phyloP scores from a whole-genome alignment of 2,797 vertebrate species.

The Cottoperca gobio region DNA sequence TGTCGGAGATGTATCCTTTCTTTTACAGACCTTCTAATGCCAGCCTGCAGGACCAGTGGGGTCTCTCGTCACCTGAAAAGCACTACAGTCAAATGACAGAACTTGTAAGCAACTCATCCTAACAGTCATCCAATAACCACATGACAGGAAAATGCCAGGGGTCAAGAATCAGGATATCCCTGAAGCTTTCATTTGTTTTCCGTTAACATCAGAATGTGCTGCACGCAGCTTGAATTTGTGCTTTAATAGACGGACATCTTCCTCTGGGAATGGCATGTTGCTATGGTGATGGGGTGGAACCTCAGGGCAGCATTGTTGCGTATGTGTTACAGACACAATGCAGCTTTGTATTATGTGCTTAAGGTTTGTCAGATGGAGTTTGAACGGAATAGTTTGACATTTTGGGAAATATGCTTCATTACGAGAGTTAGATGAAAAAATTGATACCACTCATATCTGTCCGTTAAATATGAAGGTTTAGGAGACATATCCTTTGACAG shows the following conservation, averaged over 20 bases:
- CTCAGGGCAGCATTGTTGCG: slow-evolving; percentile 21
- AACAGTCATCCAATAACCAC: slow-evolving; percentile 31
- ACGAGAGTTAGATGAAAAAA: not conserved
- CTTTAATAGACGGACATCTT: slow-evolving; percentile 27
- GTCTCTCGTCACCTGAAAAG: slow-evolving; percentile 75
- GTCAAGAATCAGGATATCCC: slow-evolving; percentile 71
- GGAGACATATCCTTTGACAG: not conserved
- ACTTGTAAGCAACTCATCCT: slow-evolving; percentile 79
- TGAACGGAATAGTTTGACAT: not conserved
- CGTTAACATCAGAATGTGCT: slow-evolving; percentile 44
- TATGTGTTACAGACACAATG: slow-evolving; percentile 30
- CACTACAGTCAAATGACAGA: slow-evolving; percentile 78
- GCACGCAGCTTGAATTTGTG: slow-evolving; percentile 39
- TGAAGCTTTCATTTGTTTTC: slow-evolving; percentile 59
- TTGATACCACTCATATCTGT: not conserved
- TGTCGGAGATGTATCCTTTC: slow-evolving; percentile 90
- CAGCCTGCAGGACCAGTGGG: slow-evolving; percentile 84
- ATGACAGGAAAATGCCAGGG: slow-evolving; percentile 69
- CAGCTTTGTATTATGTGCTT: not conserved
- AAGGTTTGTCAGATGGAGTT: not conserved
- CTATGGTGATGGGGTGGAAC: slow-evolving; percentile 38
- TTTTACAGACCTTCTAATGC: slow-evolving; percentile 86
- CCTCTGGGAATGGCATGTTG: slow-evolving; percentile 45
- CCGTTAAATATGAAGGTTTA: not conserved
- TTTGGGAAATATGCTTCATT: not conserved